Percentiles rank a stretch among this genome's conserved stretches.
These are phyloP conservation scores for Daphoenositta chrysoptera DNA, from an alignment of 2,113 vertebrate genomes.

Conservation along the genomic window DNA sequence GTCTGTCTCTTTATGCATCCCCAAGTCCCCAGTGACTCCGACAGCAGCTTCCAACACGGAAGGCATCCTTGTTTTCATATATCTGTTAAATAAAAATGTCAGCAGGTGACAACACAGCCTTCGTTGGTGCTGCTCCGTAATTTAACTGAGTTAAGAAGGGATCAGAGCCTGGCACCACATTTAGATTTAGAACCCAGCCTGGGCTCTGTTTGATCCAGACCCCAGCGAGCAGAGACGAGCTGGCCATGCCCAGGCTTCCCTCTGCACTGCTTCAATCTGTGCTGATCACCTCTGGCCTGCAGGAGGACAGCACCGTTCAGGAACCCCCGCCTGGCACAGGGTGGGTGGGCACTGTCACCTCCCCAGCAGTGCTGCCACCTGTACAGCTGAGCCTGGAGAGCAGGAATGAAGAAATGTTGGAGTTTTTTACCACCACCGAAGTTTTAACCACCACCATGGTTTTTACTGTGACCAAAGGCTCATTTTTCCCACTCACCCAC, in stretches of 20 bases:
- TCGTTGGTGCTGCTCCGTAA: neutral
- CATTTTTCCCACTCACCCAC: neutral
- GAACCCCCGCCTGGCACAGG: neutral
- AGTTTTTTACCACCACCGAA: neutral
- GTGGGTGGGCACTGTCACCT: neutral
- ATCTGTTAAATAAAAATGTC: constrained; percentile 55
- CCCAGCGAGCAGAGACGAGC: neutral
- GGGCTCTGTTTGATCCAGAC: neutral
- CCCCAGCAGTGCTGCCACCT: neutral
- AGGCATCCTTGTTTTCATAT: constrained; percentile 42
- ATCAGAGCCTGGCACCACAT: neutral
- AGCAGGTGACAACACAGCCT: constrained; percentile 46
- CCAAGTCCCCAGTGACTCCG: constrained; percentile 44
- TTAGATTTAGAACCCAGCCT: neutral
- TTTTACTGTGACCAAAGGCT: neutral
- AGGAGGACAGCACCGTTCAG: neutral
- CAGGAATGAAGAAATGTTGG: neutral
- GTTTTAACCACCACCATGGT: neutral
- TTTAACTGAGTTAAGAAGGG: neutral
- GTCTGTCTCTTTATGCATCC: constrained; percentile 59
- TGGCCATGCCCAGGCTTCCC: neutral
- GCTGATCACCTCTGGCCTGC: fast-evolving
- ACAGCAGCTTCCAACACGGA: constrained; percentile 31
- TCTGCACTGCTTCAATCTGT: neutral
- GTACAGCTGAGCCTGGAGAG: neutral